Evolutionary conservation across 2,888 invertebrate species (phyloP).

Genomic region (Merodon equestris): DNA sequence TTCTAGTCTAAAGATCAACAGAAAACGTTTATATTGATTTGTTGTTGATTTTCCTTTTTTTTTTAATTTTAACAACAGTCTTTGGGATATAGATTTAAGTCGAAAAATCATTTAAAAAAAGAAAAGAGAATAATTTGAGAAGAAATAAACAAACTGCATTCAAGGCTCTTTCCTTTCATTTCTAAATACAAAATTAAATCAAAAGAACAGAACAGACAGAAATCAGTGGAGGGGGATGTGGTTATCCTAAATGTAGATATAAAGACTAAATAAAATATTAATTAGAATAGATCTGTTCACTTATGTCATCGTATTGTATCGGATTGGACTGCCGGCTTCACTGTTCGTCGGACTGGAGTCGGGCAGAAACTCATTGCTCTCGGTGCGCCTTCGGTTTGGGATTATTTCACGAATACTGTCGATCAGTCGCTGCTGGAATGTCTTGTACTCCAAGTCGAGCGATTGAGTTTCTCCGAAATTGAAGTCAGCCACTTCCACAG

Average conservation of each 20-base stretch:
- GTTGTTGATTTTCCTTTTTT: constrained; percentile 9
- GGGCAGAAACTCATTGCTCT: constrained; percentile 59
- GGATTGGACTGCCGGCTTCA: constrained; percentile 70
- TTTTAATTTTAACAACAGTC: constrained; percentile 48
- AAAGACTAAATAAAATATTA: constrained; percentile 57
- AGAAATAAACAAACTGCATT: constrained; percentile 42
- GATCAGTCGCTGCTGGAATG: constrained; percentile 88
- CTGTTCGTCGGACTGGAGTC: constrained; percentile 73
- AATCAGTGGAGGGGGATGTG: constrained; percentile 27
- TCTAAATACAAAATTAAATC: constrained; percentile 5
- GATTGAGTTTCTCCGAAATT: constrained; percentile 89
- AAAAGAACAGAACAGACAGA: constrained; percentile 7
- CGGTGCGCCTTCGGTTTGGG: constrained; percentile 72
- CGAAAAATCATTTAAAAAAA: constrained; percentile 16
- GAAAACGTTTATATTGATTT: neutral
- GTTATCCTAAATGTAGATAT: constrained; percentile 55
- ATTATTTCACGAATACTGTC: constrained; percentile 87
- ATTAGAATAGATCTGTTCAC: constrained; percentile 40
- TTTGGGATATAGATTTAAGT: constrained; percentile 53
- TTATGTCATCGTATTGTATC: constrained; percentile 72
- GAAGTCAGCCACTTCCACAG: constrained; percentile 93
- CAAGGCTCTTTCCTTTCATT: constrained; percentile 24
- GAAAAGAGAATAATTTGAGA: constrained; percentile 31
- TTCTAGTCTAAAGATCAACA: too few species aligned
- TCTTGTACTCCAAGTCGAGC: constrained; percentile 91